Base-by-base conservation (phyloP, 2,797 vertebrate species). In the Babyrousa celebensis region DNA sequence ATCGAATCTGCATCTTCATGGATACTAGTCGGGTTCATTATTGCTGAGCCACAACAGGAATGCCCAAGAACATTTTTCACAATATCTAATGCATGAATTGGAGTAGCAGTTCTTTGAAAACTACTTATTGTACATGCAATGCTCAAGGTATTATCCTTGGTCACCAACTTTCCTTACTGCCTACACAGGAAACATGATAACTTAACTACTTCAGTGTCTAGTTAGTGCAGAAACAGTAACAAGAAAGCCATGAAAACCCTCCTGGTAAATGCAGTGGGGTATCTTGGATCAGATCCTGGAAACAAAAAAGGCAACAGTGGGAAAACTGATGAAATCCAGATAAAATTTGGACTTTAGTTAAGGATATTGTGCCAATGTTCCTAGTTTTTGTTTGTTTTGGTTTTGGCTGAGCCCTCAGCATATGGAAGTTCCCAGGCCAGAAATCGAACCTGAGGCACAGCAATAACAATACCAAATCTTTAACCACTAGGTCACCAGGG, bases 211-310 rank as follows among this genome's bases (percentile, higher is more conserved):
- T 87, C 63, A 82, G 52, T 43, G 36, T 72, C 48, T 75, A 40
- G 16, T 63, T 89, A 43, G 18, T 82, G 32, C 88, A 91, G 67
- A 88, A 48, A 74, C 36, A 63, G 23, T 32, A 72, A 91, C 20
- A 91, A 36, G 36, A 72, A 93, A 91, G 40, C 20, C 32, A n/a
- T 70, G 79, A 95, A 89, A 94, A 48, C 4, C 27, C 36, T 71
- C 60, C 25, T 48, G 71, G 65, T 88, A 91, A 72, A 78, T 56
- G 29, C 29, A 78, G 14, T 1, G 18, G 18, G 29, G 25, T 56
- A 48, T 84, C n/a, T 20, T 71, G 5, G 40, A 72, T 32, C 54
- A 23, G 7, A 75, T 83, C 48, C 48, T 70, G 11, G 48, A 90
- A 95, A 40, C 54, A 68, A 36, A 94, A 83, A 92, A 60, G 32